Percentiles rank a stretch among this genome's conserved stretches.
phyloP scores from a whole-genome alignment of 2,797 vertebrate genomes.

The Fistularia tabacaria region DNA sequence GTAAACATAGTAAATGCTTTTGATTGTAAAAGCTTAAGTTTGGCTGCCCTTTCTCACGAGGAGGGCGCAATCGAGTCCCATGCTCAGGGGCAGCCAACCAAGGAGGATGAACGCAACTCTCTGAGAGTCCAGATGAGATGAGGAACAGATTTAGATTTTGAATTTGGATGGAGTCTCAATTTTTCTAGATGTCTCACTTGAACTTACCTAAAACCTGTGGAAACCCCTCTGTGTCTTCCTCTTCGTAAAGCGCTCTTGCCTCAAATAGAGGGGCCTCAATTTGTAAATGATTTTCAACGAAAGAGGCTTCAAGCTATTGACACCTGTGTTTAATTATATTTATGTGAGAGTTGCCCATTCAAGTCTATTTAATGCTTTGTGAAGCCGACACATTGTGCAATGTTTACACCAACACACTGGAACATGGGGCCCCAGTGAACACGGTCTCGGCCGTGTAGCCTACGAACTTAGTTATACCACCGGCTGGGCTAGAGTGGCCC shows the following conservation, averaged over 20 bases:
- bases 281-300: background rate
- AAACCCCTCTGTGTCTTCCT: too few species aligned
- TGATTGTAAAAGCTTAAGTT: slow-evolving; percentile 58
- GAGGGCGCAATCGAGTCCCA: slow-evolving; percentile 35
- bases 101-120: slow-evolving; percentile 1
- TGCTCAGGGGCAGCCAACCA: slow-evolving; percentile 1
- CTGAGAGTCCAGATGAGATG: background rate
- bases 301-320: slow-evolving; percentile 35
- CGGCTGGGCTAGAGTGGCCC: slow-evolving; percentile 71
- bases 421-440: slow-evolving; percentile 55
- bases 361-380: slow-evolving; percentile 67
- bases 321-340: slow-evolving; percentile 65
- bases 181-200: slow-evolving; percentile 2
- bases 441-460: slow-evolving; percentile 40
- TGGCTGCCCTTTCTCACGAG: slow-evolving; percentile 58
- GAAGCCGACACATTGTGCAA: slow-evolving; percentile 61
- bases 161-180: background rate
- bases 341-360: slow-evolving; percentile 57
- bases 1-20: slow-evolving; percentile 66
- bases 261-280: too few species aligned
- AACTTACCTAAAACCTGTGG: too few species aligned
- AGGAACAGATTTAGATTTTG: background rate
- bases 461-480: slow-evolving; percentile 61
- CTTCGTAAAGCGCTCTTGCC: too few species aligned
- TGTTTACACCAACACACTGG: slow-evolving; percentile 73